Percentiles rank a stretch among this genome's conserved stretches.
These are phyloP conservation scores for Azemiops feae DNA, from an alignment of 2,113 vertebrate genomes.

Conservation along the genomic window DNA sequence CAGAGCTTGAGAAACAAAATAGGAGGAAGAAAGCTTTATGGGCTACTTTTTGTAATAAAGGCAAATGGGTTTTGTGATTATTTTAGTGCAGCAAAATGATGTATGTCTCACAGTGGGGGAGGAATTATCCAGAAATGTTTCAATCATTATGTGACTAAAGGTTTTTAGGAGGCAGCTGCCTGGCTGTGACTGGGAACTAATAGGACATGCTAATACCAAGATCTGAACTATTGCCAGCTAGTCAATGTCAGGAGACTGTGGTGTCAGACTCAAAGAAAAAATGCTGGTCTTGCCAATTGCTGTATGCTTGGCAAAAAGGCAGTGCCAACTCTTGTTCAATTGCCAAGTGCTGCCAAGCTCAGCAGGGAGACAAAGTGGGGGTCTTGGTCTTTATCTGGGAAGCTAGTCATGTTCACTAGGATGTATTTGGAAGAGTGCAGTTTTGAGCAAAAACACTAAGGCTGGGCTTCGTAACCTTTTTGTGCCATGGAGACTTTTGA, in stretches of 20 bases:
- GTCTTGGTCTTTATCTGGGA: not conserved
- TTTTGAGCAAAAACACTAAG: not conserved
- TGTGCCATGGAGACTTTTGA: not conserved
- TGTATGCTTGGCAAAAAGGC: conserved; percentile 10
- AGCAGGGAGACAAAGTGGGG: not conserved
- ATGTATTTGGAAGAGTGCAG: not conserved
- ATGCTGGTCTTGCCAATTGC: not conserved
- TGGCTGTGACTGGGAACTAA: not conserved
- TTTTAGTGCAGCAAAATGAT: not conserved
- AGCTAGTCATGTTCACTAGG: not conserved
- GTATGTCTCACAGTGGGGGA: not conserved
- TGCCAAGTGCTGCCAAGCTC: not conserved
- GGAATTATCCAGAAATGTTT: not conserved
- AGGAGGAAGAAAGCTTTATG: not conserved
- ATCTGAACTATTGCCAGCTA: conserved; percentile 20
- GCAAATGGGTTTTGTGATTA: not conserved
- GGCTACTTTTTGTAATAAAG: not conserved
- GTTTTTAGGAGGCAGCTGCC: not conserved
- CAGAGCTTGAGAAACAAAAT: not conserved
- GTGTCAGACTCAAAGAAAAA: conserved; percentile 2
- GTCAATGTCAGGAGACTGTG: not conserved
- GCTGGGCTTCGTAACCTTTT: not conserved
- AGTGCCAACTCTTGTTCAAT: not conserved
- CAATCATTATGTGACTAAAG: not conserved
- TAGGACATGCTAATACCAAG: conserved; percentile 16